These are phyloP conservation scores for Zhuqinia jingwanae DNA, from an alignment of 2,888 invertebrate species.

Conservation along the genomic window DNA sequence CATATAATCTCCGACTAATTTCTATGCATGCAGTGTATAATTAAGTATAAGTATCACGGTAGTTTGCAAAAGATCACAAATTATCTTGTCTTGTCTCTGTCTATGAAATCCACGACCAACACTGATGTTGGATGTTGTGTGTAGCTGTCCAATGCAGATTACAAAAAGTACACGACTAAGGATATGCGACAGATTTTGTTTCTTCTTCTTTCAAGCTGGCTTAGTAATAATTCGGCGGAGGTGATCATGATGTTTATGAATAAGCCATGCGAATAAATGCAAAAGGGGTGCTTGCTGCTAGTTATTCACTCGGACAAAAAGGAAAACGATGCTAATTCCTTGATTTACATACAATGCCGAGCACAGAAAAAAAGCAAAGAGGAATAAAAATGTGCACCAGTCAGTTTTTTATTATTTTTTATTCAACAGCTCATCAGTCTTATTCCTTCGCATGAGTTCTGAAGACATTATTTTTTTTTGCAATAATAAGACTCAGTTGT, in stretches of 20 bases:
- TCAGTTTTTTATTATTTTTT: slow-evolving; percentile 34
- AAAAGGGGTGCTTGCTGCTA: slow-evolving; percentile 3
- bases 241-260: too few relatives aligned
- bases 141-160: neutral
- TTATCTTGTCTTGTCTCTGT: slow-evolving; percentile 39
- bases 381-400: slow-evolving; percentile 48
- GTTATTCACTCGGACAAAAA: slow-evolving; percentile 2
- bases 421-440: neutral
- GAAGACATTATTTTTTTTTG: neutral
- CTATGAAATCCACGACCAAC: too few relatives aligned
- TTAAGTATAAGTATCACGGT: slow-evolving; percentile 36
- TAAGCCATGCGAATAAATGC: slow-evolving; percentile 24
- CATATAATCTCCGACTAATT: slow-evolving; percentile 10
- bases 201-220: neutral
- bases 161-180: neutral
- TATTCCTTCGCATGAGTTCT: slow-evolving; percentile 4
- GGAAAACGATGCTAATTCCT: slow-evolving; percentile 34
- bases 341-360: slow-evolving; percentile 50
- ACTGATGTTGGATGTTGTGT: too few relatives aligned
- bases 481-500: neutral
- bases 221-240: too few relatives aligned
- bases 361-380: neutral
- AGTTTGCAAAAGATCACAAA: slow-evolving; percentile 51
- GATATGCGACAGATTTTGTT: neutral
- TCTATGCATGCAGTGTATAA: neutral